Base-by-base conservation (phyloP, 2,113 vertebrate genomes). In the Cichladusa arquata region DNA sequence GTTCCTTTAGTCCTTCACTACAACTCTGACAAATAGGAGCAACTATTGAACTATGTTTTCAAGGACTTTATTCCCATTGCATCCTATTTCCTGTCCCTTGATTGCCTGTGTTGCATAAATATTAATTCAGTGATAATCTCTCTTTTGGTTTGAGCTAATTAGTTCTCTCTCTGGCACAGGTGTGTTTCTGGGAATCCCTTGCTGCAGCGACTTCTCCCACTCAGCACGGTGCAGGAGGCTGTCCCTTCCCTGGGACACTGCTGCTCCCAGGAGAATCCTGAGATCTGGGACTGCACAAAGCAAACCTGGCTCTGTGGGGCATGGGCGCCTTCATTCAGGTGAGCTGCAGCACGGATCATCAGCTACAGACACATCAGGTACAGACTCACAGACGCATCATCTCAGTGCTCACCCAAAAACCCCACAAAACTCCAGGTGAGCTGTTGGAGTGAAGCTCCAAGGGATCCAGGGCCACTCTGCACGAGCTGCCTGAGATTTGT, bases 261-360 rank as follows among this genome's bases (percentile, higher is more conserved):
- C 38, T 1, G 0, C 20, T 31, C 7, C n/a, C 22, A 24, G 38
- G 48, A 28, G 50, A 18, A 7, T 64, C 50, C n/a, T 0, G 0
- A 28, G 28, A 54, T 61, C 47, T 5, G 4, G 40, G 66, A 25
- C 47, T 38, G 12, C 58, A 33, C 6, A 34, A 23, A 65, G 26
- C 54, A 18, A 31, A 33, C 19, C 19, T 67, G 53, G 29, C 20
- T 1, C 1, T 26, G 72, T 5, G 50, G 62, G 14, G 6, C 14
- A 40, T 4, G 24, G 3, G 5, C 24, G 8, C 8, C 4, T 16
- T n/a, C 47, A 20, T 64, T 58, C 40, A 51, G 34, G 18, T 42
- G 66, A 9, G 33, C 53, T 64, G 24, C 26, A 67, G 11, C 38
- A 60, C 17, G 16, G 10, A 15, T 57, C 24, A 50, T 9, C 48